These are phyloP conservation scores for rabbit (Oryctolagus cuniculus) DNA, from an alignment of 2,113 vertebrate species.

Conservation along the genomic window DNA sequence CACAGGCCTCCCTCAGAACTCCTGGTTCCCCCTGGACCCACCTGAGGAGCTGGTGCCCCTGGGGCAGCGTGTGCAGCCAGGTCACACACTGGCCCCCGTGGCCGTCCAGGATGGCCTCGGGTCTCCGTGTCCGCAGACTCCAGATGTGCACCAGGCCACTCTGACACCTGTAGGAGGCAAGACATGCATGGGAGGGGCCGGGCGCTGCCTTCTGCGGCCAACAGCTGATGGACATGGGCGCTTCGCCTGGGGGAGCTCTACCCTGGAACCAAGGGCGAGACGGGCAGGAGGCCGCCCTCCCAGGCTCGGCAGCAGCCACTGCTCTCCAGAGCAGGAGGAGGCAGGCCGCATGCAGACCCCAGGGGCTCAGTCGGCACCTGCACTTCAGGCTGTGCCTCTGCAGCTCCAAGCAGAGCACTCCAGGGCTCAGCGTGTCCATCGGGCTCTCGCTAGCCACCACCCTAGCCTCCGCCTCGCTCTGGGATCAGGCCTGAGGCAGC, in stretches of 20 bases:
- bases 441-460: not conserved
- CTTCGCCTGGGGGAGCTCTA: not conserved
- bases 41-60: slow-evolving; percentile 91
- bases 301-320: not conserved
- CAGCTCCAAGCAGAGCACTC: no score
- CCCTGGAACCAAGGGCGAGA: not conserved
- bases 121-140: slow-evolving; percentile 93
- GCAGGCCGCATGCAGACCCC: no score
- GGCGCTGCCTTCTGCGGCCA: accelerated
- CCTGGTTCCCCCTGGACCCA: slow-evolving; percentile 75
- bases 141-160: slow-evolving; percentile 93
- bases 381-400: not conserved
- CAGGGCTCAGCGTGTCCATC: not conserved
- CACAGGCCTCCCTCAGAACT: not conserved
- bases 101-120: slow-evolving; percentile 89
- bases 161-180: slow-evolving; percentile 88
- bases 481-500: accelerated
- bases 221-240: accelerated
- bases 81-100: slow-evolving; percentile 92
- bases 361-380: no score
- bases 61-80: slow-evolving; percentile 89
- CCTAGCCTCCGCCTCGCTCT: no score
- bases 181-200: not conserved
- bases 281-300: no score
- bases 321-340: not conserved